Conservation (phyloP, 2,113 vertebrate genomes). For the Chaetorhynchus papuensis region DNA sequence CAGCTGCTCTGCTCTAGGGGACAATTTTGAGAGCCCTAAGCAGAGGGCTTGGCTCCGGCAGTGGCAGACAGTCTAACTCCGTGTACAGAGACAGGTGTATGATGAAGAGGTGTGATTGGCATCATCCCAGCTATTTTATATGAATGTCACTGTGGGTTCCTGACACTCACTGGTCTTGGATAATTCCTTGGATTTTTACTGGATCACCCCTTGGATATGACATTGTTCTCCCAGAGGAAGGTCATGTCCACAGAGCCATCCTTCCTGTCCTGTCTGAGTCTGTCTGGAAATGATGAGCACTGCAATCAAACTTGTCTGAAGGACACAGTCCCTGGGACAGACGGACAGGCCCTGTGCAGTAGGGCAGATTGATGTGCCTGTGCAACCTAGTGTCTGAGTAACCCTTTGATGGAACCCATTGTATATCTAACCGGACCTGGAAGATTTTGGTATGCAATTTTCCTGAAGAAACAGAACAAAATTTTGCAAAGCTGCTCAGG, state of each 20-base stretch:
- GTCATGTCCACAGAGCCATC: not conserved
- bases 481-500: conserved; percentile 9
- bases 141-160: not conserved
- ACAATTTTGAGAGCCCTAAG: not conserved
- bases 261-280: conserved; percentile 3
- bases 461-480: conserved; percentile 7
- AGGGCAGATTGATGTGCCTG: not conserved
- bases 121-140: not conserved
- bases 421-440: not conserved
- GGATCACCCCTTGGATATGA: not conserved
- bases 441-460: not conserved
- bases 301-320: not conserved
- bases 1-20: not conserved
- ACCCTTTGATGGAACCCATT: not conserved
- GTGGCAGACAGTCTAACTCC: not conserved
- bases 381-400: not conserved
- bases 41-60: not conserved
- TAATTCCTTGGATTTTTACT: not conserved
- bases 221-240: not conserved
- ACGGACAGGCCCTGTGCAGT: not conserved
- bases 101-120: not conserved
- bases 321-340: not conserved
- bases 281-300: not conserved
- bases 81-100: not conserved
- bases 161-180: not conserved